phyloP scores from a whole-genome alignment of 2,113 vertebrate genomes.

The Dromaius novaehollandiae region DNA sequence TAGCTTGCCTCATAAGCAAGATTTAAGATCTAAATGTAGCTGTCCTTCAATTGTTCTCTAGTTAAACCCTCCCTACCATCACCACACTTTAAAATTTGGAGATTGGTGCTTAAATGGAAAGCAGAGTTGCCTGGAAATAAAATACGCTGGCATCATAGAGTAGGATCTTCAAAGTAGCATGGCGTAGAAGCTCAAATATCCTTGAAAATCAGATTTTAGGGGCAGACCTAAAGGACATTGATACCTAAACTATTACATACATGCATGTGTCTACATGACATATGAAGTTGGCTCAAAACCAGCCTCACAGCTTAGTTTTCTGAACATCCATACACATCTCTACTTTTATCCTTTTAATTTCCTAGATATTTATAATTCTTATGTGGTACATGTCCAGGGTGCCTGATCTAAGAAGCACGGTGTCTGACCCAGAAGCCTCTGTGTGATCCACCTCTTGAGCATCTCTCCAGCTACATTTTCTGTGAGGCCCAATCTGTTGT shows the following conservation, averaged over 20 bases:
- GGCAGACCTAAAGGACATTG: neutral
- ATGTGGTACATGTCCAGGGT: neutral
- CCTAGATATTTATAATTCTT: neutral
- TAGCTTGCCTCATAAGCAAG: constrained; percentile 41
- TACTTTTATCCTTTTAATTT: neutral
- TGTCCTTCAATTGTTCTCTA: constrained; percentile 51
- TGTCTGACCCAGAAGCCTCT: neutral
- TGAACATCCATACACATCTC: neutral
- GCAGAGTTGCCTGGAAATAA: neutral
- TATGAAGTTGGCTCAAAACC: neutral
- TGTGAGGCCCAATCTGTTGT: neutral
- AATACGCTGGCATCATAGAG: neutral
- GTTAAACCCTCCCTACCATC: neutral
- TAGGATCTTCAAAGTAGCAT: neutral
- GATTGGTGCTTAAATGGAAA: neutral
- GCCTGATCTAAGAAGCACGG: neutral
- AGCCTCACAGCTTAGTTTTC: neutral
- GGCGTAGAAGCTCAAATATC: neutral
- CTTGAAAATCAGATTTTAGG: neutral
- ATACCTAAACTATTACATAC: neutral
- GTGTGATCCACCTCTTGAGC: neutral
- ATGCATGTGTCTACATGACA: neutral
- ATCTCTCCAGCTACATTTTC: neutral
- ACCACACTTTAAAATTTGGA: neutral
- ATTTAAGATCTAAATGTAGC: constrained; percentile 38